A percentile compares a stretch with the other conserved stretches of the same genome.
These are phyloP conservation scores for Varanus komodoensis DNA, from an alignment of 2,113 vertebrate species.

Conservation along the genomic window DNA sequence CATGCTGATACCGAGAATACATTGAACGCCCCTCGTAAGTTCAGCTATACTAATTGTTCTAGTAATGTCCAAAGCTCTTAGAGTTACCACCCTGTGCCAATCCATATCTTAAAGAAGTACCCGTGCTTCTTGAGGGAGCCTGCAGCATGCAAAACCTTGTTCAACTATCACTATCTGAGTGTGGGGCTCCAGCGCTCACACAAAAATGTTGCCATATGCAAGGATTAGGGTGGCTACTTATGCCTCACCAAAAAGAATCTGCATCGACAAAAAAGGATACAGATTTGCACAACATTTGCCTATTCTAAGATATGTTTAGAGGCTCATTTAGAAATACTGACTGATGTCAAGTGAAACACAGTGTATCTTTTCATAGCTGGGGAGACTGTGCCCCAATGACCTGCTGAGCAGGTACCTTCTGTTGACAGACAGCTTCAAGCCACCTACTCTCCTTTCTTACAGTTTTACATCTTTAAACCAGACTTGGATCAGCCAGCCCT, in stretches of 20 bases:
- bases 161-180: background rate
- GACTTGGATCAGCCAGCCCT: background rate
- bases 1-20: too few species aligned
- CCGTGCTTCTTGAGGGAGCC: background rate
- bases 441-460: background rate
- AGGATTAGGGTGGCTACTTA: constrained; percentile 7
- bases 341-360: background rate
- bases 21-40: background rate
- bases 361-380: too few species aligned
- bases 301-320: background rate
- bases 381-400: background rate
- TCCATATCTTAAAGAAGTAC: background rate
- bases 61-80: background rate
- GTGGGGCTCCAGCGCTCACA: background rate
- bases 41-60: background rate
- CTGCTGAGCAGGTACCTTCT: background rate
- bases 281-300: background rate
- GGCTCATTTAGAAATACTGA: background rate
- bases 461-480: background rate
- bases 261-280: background rate
- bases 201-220: background rate
- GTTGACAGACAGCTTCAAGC: background rate
- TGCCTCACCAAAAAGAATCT: background rate
- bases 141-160: background rate
- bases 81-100: background rate